These are phyloP conservation scores for Tragelaphus buxtoni DNA, from an alignment of 2,113 vertebrate species.

Conservation along the genomic window DNA sequence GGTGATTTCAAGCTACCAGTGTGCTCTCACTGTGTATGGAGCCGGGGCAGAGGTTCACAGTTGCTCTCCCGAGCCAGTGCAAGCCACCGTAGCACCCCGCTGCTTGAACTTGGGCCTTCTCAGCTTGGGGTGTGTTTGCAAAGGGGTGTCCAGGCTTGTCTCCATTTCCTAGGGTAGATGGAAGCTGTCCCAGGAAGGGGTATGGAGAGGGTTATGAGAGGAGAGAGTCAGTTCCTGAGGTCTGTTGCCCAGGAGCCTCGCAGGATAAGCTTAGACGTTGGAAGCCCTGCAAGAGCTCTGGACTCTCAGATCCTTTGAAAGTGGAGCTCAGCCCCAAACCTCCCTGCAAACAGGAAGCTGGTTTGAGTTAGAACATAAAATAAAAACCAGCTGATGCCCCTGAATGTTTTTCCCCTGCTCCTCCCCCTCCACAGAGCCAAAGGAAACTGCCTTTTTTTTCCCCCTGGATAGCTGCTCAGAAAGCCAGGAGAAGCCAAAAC, in stretches of 20 bases:
- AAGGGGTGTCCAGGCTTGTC: neutral
- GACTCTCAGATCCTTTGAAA: constrained; percentile 44
- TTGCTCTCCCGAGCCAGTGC: neutral
- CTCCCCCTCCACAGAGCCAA: constrained; percentile 39
- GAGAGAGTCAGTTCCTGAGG: neutral
- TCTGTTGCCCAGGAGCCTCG: neutral
- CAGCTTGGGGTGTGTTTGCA: neutral
- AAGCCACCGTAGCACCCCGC: neutral
- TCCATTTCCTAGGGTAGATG: neutral
- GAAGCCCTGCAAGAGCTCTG: neutral
- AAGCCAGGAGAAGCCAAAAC: constrained; percentile 48
- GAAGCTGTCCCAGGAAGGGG: neutral
- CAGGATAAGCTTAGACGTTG: neutral
- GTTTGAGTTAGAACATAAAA: constrained; percentile 72
- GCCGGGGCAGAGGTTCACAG: neutral
- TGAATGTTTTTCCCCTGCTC: constrained; percentile 53
- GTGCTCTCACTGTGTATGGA: neutral
- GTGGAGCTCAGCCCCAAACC: constrained; percentile 39
- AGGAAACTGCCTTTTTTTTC: constrained; percentile 46
- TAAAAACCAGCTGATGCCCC: constrained; percentile 72
- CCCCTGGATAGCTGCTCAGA: constrained; percentile 40
- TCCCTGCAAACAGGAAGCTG: constrained; percentile 70
- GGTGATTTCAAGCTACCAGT: neutral
- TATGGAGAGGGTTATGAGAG: neutral
- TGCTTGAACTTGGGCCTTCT: neutral